phyloP scores from a whole-genome alignment of 2,888 invertebrate species.

The Apamea anceps region DNA sequence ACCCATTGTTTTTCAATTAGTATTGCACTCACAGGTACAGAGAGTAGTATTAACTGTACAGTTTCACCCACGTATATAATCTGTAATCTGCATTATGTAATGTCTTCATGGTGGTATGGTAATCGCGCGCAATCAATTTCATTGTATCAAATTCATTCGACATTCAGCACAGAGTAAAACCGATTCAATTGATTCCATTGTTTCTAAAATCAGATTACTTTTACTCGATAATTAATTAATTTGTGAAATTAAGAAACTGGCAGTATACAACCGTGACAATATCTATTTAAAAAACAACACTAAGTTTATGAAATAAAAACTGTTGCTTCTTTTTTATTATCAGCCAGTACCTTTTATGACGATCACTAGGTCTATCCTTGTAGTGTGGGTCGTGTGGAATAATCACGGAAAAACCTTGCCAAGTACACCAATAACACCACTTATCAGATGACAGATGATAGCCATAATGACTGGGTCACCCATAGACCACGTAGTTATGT shows the following conservation, averaged over 20 bases:
- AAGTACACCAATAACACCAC: conserved; percentile 30
- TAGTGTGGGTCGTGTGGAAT: conserved; percentile 41
- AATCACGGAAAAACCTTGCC: conserved; percentile 59
- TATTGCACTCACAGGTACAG: neutral
- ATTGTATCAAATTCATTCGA: conserved; percentile 51
- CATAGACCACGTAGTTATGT: conserved; percentile 50
- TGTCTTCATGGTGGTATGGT: conserved; percentile 50
- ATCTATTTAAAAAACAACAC: neutral
- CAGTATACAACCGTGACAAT: neutral
- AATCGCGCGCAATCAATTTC: conserved; percentile 45
- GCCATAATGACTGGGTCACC: conserved; percentile 56
- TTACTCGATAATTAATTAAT: conserved; percentile 12
- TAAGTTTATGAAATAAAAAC: neutral
- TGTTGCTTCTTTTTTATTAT: conserved; percentile 8
- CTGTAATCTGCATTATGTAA: conserved; percentile 38
- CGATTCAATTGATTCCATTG: conserved; percentile 43
- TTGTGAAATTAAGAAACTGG: neutral
- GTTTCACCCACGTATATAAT: conserved; percentile 37
- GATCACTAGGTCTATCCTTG: conserved; percentile 35
- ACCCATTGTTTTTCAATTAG: conserved; percentile 9
- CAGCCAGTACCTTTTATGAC: conserved; percentile 18
- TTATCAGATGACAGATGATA: conserved; percentile 53
- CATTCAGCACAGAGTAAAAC: conserved; percentile 42
- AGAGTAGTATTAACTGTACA: neutral
- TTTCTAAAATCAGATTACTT: conserved; percentile 27